A percentile compares a stretch with the other conserved stretches of the same genome.
These are phyloP conservation scores for Euura saliciscinereae DNA, from an alignment of 1,140 invertebrate genomes.

Conservation along the genomic window DNA sequence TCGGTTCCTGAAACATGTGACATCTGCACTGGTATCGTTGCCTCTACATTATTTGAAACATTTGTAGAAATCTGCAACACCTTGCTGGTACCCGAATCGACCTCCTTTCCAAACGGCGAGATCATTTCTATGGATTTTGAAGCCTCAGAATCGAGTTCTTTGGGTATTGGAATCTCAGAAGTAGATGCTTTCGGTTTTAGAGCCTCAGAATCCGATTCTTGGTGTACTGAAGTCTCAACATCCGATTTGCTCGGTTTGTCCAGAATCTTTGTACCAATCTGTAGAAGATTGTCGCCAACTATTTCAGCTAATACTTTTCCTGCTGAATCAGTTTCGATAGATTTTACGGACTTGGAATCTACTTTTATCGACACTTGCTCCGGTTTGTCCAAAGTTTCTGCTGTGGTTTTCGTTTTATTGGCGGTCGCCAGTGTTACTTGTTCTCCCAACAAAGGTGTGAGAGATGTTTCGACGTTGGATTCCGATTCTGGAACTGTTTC, in stretches of 20 bases:
- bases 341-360: too few relatives aligned
- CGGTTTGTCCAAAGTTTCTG: conserved; percentile 50
- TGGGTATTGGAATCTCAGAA: background rate
- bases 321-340: too few relatives aligned
- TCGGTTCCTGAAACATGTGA: background rate
- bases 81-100: background rate
- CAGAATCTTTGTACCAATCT: too few relatives aligned
- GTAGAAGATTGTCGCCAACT: too few relatives aligned
- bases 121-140: background rate
- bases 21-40: background rate
- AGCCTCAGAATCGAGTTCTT: background rate
- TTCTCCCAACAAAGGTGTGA: too few relatives aligned
- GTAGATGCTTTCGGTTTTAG: background rate
- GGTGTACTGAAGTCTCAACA: background rate
- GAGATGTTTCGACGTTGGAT: conserved; percentile 16
- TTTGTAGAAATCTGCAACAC: conserved; percentile 38
- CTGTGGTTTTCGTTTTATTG: conserved; percentile 13
- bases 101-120: background rate
- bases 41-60: conserved; percentile 44
- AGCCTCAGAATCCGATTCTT: background rate
- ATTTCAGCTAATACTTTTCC: too few relatives aligned
- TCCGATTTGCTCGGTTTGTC: background rate
- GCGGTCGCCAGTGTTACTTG: background rate
- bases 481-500: conserved; percentile 29
- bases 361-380: conserved; percentile 37